Base-by-base conservation (phyloP, 2,113 vertebrate genomes). In the Nyctereutes procyonoides region DNA sequence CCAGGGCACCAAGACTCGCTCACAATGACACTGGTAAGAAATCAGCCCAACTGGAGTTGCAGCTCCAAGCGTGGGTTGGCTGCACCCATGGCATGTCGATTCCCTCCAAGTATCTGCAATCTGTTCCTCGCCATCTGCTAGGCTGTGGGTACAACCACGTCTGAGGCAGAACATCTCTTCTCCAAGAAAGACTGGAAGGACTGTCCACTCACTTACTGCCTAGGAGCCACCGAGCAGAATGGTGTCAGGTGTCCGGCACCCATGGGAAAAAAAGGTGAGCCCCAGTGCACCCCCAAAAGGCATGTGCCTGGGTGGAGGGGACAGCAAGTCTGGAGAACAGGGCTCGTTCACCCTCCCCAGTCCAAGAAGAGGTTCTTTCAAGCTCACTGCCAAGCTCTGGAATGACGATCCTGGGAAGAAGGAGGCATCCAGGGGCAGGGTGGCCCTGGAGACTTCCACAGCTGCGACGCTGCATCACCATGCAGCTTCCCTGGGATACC, bases 201-300 rank as follows among this genome's bases (percentile, higher is more conserved):
- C 8, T 14, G 26, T 58, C 58, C 3, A 1, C 56, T 95, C 3
- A 38, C 3, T 43, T 8, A 60, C 73, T 73, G 65, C 38, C 13
- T 0, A 38, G 82, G 17, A 81, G 14, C 48, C 38, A 8, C 5
- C 5, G 8, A 73, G 8, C n/a, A 51, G 60, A 53, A 32, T 14
- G 2, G 4, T 22, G 56, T 63, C 60, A 3, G 10, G 22, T 5
- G n/a, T 2, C 62, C 30, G 15, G 55, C 35, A 16, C 53, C 3
- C 0, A 3, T 5, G 62, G 28, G 3, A 26, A 48, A 8, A 12
- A 58, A 24, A 17, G 35, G 2, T 3, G 8, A 51, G 15, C n/a
- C 35, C 65, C 7, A 2, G 8, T 0, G 28, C 14, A 20, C 11
- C 43, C 43, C 43, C 16, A 22, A 28, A 30, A 26, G 13, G 13